Conservation (phyloP, 2,888 invertebrate species). For the Synergus laeviventris region DNA sequence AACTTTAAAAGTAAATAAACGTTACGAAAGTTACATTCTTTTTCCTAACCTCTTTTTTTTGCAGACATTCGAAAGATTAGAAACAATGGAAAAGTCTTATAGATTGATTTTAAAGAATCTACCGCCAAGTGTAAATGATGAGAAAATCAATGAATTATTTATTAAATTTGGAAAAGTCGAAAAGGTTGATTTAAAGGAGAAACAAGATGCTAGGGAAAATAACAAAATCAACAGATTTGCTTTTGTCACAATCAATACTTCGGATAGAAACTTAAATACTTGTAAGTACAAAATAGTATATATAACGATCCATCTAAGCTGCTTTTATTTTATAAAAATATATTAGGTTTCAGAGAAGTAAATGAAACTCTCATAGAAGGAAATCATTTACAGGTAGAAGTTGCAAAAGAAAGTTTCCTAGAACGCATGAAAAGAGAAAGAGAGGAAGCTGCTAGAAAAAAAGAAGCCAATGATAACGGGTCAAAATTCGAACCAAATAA, state of each 20-base stretch:
- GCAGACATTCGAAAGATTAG: neutral
- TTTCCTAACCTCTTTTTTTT: neutral
- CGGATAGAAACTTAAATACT: conserved; percentile 52
- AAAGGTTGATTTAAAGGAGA: conserved; percentile 58
- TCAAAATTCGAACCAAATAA: neutral
- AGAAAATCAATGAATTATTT: conserved; percentile 51
- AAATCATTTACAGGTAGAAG: conserved; percentile 51
- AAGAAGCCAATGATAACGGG: neutral
- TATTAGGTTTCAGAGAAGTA: conserved; percentile 53
- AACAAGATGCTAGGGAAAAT: conserved; percentile 44
- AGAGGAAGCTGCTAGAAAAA: conserved; percentile 45
- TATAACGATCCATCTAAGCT: neutral
- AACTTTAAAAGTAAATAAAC: too few species aligned
- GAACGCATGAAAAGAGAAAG: conserved; percentile 58
- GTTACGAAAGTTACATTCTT: neutral
- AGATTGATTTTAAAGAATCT: conserved; percentile 58
- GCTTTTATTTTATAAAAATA: neutral
- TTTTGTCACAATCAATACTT: conserved; percentile 55
- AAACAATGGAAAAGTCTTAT: conserved; percentile 56
- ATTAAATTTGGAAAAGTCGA: conserved; percentile 53
- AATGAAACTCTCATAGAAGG: conserved; percentile 50
- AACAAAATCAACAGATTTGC: conserved; percentile 56
- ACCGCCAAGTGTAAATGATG: conserved; percentile 47
- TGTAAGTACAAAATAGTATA: conserved; percentile 50
- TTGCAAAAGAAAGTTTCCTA: conserved; percentile 60